Percentiles rank a stretch among this genome's conserved stretches.
phyloP scores from a whole-genome alignment of 2,888 invertebrate genomes.

The Tupiocoris notatus region DNA sequence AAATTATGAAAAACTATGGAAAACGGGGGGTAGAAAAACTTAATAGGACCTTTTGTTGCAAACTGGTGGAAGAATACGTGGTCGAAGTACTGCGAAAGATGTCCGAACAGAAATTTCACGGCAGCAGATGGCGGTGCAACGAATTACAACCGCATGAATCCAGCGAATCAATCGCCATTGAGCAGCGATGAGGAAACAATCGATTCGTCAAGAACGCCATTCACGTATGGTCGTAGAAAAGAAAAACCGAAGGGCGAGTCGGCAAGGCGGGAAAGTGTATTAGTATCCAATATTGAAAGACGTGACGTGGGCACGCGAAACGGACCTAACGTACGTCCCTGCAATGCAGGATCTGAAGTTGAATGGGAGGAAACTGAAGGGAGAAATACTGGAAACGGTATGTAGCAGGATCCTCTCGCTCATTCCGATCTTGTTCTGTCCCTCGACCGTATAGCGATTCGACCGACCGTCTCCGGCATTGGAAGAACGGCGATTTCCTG shows the following conservation, averaged over 20 bases:
- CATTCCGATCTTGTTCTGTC: background rate
- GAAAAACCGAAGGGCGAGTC: background rate
- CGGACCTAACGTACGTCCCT: slow-evolving; percentile 4
- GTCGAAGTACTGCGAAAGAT: too few species aligned
- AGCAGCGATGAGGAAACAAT: background rate
- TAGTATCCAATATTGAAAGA: slow-evolving; percentile 28
- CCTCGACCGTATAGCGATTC: background rate
- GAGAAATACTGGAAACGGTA: background rate
- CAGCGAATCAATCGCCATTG: background rate
- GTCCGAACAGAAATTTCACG: too few species aligned
- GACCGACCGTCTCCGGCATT: background rate
- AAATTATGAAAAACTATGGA: too few species aligned
- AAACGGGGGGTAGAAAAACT: too few species aligned
- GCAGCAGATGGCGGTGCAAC: too few species aligned
- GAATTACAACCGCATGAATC: too few species aligned
- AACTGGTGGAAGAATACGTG: too few species aligned
- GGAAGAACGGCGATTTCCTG: background rate
- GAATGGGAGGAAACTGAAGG: background rate
- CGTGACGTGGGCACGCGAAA: slow-evolving; percentile 14
- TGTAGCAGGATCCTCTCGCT: background rate
- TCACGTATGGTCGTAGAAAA: background rate
- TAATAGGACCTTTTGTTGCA: too few species aligned
- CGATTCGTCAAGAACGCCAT: background rate
- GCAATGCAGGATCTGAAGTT: background rate
- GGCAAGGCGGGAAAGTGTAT: slow-evolving; percentile 11